Percentiles rank a stretch among this genome's conserved stretches.
phyloP scores from a whole-genome alignment of 2,797 vertebrate species.

The Pantherophis vulpinus region DNA sequence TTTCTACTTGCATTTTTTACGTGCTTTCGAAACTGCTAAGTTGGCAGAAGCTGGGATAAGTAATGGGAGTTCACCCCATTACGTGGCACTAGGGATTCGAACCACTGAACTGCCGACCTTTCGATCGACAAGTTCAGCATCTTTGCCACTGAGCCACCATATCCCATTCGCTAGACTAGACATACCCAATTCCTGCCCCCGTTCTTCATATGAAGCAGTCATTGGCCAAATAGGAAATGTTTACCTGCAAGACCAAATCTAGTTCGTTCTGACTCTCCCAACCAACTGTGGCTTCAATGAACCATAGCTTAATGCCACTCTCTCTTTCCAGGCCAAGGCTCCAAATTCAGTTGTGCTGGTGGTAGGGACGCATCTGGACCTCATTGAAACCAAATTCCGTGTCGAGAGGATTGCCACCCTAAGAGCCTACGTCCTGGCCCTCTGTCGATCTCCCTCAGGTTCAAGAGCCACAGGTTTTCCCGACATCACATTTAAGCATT shows the following conservation, averaged over 20 bases:
- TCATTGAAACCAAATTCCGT: conserved; percentile 91
- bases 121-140: too few relatives aligned
- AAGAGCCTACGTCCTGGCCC: conserved; percentile 88
- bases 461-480: conserved; percentile 90
- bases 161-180: not conserved
- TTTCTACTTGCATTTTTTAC: too few relatives aligned
- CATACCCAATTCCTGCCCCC: not conserved
- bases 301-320: not conserved
- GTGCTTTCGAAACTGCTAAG: too few relatives aligned
- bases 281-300: not conserved
- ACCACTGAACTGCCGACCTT: too few relatives aligned
- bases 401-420: conserved; percentile 91
- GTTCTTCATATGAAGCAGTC: not conserved
- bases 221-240: not conserved
- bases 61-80: too few relatives aligned
- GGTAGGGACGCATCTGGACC: conserved; percentile 92
- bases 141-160: too few relatives aligned
- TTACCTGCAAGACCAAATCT: not conserved
- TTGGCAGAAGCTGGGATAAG: too few relatives aligned
- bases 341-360: conserved; percentile 91
- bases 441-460: conserved; percentile 91
- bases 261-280: not conserved
- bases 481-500: conserved; percentile 89
- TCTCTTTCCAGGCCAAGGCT: conserved; percentile 83
- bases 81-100: too few relatives aligned